Evolutionary conservation across 2,888 invertebrate species (phyloP).

Genomic region (Atethmia centrago): DNA sequence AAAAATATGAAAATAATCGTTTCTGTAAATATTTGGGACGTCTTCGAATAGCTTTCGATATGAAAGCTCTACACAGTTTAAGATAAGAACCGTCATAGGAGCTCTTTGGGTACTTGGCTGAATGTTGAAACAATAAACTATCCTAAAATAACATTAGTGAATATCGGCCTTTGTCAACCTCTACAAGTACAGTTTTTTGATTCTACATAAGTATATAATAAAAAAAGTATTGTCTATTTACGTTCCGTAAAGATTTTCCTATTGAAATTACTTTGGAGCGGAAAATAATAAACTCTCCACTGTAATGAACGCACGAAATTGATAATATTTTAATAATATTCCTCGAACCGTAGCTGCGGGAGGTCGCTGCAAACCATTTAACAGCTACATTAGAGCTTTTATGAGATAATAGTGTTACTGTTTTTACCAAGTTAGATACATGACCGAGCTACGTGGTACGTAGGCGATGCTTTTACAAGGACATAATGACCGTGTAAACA

Average conservation of each 20-base stretch:
- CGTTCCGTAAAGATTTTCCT: constrained; percentile 2
- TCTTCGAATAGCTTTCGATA: constrained; percentile 15
- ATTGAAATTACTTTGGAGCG: constrained; percentile 16
- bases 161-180: constrained; percentile 25
- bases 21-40: constrained; percentile 14
- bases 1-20: constrained; percentile 2
- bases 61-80: constrained; percentile 17
- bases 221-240: constrained; percentile 20
- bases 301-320: constrained; percentile 26
- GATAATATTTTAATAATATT: constrained; percentile 46
- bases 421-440: constrained; percentile 31
- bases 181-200: constrained; percentile 9
- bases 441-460: constrained; percentile 28
- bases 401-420: constrained; percentile 53
- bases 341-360: constrained; percentile 32
- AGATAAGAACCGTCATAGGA: constrained; percentile 22
- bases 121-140: constrained; percentile 54
- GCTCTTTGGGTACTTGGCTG: constrained; percentile 27
- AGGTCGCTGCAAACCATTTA: constrained; percentile 48
- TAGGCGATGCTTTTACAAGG: constrained; percentile 54
- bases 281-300: constrained; percentile 24
- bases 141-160: constrained; percentile 48
- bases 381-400: constrained; percentile 51
- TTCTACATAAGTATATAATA: not conserved
- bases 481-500: constrained; percentile 68